These are phyloP conservation scores for Antidorcas marsupialis DNA, from an alignment of 2,113 vertebrate species.

Conservation along the genomic window DNA sequence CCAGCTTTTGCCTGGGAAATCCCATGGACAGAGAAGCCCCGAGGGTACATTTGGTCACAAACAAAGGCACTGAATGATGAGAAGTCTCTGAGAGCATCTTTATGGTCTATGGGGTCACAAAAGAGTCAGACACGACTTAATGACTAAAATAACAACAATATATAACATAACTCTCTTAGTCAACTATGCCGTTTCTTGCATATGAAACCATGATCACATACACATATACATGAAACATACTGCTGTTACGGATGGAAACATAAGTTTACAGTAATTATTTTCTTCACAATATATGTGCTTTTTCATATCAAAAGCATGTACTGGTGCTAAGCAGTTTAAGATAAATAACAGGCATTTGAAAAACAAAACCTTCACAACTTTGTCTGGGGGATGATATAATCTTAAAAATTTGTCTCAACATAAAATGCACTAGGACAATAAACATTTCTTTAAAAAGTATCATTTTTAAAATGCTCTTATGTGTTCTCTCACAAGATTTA, in stretches of 20 bases:
- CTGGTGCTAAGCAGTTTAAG: background rate
- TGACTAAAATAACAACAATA: background rate
- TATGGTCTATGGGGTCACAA: background rate
- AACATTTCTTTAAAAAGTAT: constrained; percentile 52
- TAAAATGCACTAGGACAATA: constrained; percentile 45
- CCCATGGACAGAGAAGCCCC: background rate
- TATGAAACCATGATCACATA: background rate
- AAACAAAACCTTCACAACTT: constrained; percentile 19
- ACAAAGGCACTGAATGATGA: background rate
- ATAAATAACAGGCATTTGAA: constrained; percentile 22
- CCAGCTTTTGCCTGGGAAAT: background rate
- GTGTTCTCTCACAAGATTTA: constrained; percentile 49
- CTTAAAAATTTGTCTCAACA: constrained; percentile 61
- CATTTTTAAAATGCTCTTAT: constrained; percentile 53
- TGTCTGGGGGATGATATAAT: background rate
- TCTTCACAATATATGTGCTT: constrained; percentile 19
- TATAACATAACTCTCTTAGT: no score
- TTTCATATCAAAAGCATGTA: background rate
- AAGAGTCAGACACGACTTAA: background rate
- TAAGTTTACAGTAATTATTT: background rate
- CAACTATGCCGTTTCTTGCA: background rate
- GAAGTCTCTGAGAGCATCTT: background rate
- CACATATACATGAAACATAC: background rate
- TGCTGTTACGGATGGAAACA: background rate
- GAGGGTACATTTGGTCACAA: background rate